Evolutionary conservation across 2,797 vertebrate species (phyloP), one percentile per base, ranked within the genome.

Genomic region (Forpus xanthops): DNA sequence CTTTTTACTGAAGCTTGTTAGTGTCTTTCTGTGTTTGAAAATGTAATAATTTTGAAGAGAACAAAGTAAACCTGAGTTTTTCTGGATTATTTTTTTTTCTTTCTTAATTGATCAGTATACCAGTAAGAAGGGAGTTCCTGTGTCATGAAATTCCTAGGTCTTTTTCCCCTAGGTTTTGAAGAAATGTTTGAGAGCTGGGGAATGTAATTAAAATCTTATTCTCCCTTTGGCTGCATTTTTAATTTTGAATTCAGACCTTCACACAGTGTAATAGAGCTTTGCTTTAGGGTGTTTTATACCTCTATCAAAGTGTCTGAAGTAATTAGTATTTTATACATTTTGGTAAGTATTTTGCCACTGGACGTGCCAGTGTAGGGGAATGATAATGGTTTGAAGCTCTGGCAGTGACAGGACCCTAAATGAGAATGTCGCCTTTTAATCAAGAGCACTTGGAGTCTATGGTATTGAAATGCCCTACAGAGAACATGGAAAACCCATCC

Each of bases 271-370:
- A 94, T 56, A 87, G 71, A 91, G 52, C 94, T 95, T 93, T 96
- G 88, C 76, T 77, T 96, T 68, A 75, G 85, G 86, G 79, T 96
- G 58, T 89, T 95, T 95, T 90, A 95, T 94, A 65, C 74, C 83
- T 91, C 85, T 81, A 91, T 94, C 61, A 88, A 96, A 93, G 74
- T 96, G 92, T 87, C 95, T 82, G 31, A 95, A 96, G 68, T 96
- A 96, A 96, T 96, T 96, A 95, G 62, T 95, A 90, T 97, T 96
- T 94, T 91, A 84, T 92, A 94, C 82, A 74, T 96, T 97, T 94
- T 89, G 85, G 61, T 96, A 95, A 93, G 91, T 91, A 91, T 96
- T 96, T 96, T 96, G 96, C 95, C 93, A 94, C 87, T 92, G 65
- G 85, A 90, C 82, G 72, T 87, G 65, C 84, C 72, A 78, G 60